phyloP scores from a whole-genome alignment of 2,888 invertebrate species.

The Cephus pygmeus region DNA sequence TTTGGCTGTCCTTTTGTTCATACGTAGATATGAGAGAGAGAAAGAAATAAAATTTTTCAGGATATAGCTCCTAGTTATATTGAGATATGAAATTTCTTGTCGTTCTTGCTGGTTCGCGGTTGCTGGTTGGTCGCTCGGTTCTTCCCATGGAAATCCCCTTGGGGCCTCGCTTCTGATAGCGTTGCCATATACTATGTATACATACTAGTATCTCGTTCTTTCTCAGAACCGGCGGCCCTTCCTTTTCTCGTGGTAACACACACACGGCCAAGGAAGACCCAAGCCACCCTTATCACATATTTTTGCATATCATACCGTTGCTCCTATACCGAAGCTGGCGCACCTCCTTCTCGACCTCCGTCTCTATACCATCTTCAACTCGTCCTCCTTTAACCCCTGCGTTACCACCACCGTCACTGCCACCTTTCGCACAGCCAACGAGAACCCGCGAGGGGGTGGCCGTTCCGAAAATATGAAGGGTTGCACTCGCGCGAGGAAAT shows the following conservation, averaged over 20 bases:
- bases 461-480: conserved; percentile 17
- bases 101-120: conserved; percentile 45
- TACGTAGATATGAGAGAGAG: background rate
- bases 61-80: conserved; percentile 33
- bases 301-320: conserved; percentile 53
- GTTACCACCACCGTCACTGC: background rate
- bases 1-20: background rate
- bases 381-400: background rate
- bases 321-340: background rate
- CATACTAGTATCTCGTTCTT: background rate
- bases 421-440: conserved; percentile 5
- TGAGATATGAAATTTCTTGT: conserved; percentile 58
- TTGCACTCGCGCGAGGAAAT: conserved; percentile 16
- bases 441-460: conserved; percentile 24
- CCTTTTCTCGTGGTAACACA: conserved; percentile 13
- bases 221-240: background rate
- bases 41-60: background rate
- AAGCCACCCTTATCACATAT: conserved; percentile 55
- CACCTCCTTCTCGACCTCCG: conserved; percentile 7
- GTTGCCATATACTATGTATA: conserved; percentile 38
- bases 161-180: conserved; percentile 51
- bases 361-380: background rate
- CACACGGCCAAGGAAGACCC: conserved; percentile 26
- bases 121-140: conserved; percentile 38
- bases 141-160: conserved; percentile 35